Conservation (phyloP, 2,113 vertebrate species). For the Scalopus aquaticus region DNA sequence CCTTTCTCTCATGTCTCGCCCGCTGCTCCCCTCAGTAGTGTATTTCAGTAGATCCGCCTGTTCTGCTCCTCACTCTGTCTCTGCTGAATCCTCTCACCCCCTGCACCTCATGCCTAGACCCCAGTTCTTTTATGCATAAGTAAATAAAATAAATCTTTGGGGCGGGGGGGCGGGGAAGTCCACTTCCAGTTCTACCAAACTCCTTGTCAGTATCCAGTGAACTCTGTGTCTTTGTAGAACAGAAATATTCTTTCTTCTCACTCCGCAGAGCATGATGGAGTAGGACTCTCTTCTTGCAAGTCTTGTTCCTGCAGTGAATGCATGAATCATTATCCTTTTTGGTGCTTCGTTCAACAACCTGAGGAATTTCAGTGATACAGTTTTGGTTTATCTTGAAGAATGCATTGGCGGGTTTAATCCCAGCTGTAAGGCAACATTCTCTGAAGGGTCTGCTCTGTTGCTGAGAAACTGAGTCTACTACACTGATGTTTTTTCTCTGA, state of each 20-base stretch:
- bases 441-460: conserved; percentile 85
- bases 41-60: no score
- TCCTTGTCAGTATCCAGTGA: conserved; percentile 93
- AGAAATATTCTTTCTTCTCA: conserved; percentile 98
- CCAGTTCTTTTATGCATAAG: no score
- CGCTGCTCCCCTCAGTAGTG: no score
- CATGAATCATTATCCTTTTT: conserved; percentile 92
- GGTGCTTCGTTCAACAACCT: conserved; percentile 95
- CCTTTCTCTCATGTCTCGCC: no score
- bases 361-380: conserved; percentile 95
- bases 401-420: conserved; percentile 84
- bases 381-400: conserved; percentile 90
- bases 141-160: no score
- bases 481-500: conserved; percentile 82
- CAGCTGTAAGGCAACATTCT: conserved; percentile 87
- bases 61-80: no score
- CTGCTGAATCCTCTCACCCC: no score
- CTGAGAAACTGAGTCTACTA: conserved; percentile 84
- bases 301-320: conserved; percentile 82
- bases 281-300: conserved; percentile 95
- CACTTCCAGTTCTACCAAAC: conserved; percentile 88
- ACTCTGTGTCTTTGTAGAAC: conserved; percentile 97
- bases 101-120: no score
- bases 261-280: conserved; percentile 97
- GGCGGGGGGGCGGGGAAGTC: no score